Evolutionary conservation across 2,113 vertebrate species (phyloP), one percentile per base, ranked within the genome.

Genomic region (Sinocyclocheilus anshuiensis): DNA sequence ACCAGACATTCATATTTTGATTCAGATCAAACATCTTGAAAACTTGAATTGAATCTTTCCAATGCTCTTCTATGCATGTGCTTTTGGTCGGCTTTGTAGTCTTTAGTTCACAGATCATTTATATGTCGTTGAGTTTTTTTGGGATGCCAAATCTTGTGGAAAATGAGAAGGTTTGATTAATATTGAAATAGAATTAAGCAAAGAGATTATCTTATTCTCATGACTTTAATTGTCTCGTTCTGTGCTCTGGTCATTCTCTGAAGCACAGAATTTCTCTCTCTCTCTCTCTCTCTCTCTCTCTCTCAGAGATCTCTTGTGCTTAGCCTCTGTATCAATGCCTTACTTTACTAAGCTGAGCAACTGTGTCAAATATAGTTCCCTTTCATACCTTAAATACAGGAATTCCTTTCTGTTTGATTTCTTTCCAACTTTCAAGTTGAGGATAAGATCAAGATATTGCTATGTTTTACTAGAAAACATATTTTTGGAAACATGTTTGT

Each of bases 21-120:
- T 87, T 87, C 86, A 75, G 85, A 45, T 79, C 78, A 83, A 45
- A 18, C n/a, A 83, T 88, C 77, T 89, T 89, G 6, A 82, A 91
- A 89, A 92, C 90, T 92, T 91, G 87, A 94, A 93, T 81, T 76
- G 65, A 86, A 86, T 81, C 57, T 89, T 89, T 82, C 84, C 78
- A 86, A 42, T 90, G 88, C 83, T 93, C 91, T 91, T 93, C 91
- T 93, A 94, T 91, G 89, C 90, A 92, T 93, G 90, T 91, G 88
- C 29, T 93, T 91, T 92, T 90, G 42, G 74, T 53, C 90, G 90
- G 90, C 91, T 91, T 87, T 89, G 26, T 91, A 89, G 55, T 88
- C 85, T 86, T 89, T 87, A 86, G 85, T 84, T 90, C 78, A 89
- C 65, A 86, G 26, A 71, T 86, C 80, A 20, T 33, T 48, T 50